Evolutionary conservation across 2,888 invertebrate species (phyloP), one percentile per base, ranked within the genome.

Genomic region (Melinaea marsaeus): DNA sequence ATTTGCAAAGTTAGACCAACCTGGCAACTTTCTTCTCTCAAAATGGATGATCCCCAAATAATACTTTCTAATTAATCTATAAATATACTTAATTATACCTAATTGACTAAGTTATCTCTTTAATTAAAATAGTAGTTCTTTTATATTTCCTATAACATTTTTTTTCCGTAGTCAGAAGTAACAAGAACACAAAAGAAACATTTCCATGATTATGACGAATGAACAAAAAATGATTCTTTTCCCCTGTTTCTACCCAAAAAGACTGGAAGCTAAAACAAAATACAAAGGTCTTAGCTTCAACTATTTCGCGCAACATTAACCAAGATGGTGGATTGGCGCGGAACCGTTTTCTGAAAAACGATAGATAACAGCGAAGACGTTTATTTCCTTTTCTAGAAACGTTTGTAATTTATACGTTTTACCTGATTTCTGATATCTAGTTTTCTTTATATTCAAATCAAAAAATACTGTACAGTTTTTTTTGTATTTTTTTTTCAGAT

Each of bases 281-380:
- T 51, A 32, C 32, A 32, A n/a, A 32, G 32, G 51, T 51, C 22
- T 51, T 51, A 51, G 32, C 51, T 51, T 51, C 32, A 51, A 51
- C 51, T 51, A 32, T 51, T 51, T 51, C 51, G 51, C 51, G 51
- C 51, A 51, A 51, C 51, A 51, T 51, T 51, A 51, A 51, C 9
- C 51, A 32, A 51, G 51, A 51, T 32, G 51, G 51, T 51, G 32
- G 51, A 51, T 51, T 51, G 51, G 51, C 51, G 51, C 9, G 32
- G 51, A 51, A 51, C 51, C 9, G 11, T 51, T 51, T 51, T 51
- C 32, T 32, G 51, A 51, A 51, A 51, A 51, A 51, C 51, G 51
- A 51, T 51, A 51, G 51, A 51, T 51, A 51, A 51, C 32, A 42
- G 42, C 3, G 42, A 32, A 51, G 32, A 51, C 51, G 22, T 51